These are phyloP conservation scores for Ctenopoma kingsleyae DNA, from an alignment of 2,797 vertebrate genomes.

Conservation along the genomic window DNA sequence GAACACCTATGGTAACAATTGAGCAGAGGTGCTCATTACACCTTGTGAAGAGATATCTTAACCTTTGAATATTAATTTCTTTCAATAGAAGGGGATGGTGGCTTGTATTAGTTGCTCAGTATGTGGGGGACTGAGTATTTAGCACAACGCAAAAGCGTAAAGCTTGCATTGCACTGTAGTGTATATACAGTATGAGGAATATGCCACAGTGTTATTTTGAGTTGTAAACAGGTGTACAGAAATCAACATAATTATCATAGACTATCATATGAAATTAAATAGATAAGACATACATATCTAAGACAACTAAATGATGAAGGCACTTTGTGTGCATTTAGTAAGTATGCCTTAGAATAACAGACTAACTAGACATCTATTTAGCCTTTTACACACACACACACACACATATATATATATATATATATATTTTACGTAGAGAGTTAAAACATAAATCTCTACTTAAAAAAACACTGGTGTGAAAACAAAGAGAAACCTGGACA, in stretches of 20 bases:
- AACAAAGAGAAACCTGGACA: slow-evolving; percentile 52
- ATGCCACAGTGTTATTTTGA: slow-evolving; percentile 1
- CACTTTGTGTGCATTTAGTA: slow-evolving; percentile 11
- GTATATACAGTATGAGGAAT: slow-evolving; percentile 7
- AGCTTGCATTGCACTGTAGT: slow-evolving; percentile 16
- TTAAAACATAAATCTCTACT: slow-evolving; percentile 57
- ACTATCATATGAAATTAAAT: slow-evolving; percentile 10
- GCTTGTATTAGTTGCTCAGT: slow-evolving; percentile 46
- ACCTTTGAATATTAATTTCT: slow-evolving; percentile 96
- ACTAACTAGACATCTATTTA: slow-evolving; percentile 44
- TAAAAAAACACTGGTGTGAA: slow-evolving; percentile 40
- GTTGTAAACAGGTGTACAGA: slow-evolving; percentile 14
- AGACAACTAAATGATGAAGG: slow-evolving; percentile 45
- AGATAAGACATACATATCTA: not conserved
- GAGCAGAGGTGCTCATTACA: slow-evolving; percentile 95
- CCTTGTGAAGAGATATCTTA: slow-evolving; percentile 92
- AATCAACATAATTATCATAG: slow-evolving; percentile 26
- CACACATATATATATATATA: too few relatives aligned
- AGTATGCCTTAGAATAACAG: slow-evolving; percentile 33
- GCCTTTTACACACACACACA: slow-evolving; percentile 25
- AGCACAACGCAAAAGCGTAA: slow-evolving; percentile 26
- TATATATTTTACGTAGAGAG: slow-evolving; percentile 16
- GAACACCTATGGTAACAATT: slow-evolving; percentile 97
- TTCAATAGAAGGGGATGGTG: slow-evolving; percentile 78
- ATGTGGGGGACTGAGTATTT: slow-evolving; percentile 48